Evolutionary conservation across 1,140 invertebrate genomes (phyloP), one percentile per base, ranked within the genome.

Genomic region (Hirudo medicinalis): DNA sequence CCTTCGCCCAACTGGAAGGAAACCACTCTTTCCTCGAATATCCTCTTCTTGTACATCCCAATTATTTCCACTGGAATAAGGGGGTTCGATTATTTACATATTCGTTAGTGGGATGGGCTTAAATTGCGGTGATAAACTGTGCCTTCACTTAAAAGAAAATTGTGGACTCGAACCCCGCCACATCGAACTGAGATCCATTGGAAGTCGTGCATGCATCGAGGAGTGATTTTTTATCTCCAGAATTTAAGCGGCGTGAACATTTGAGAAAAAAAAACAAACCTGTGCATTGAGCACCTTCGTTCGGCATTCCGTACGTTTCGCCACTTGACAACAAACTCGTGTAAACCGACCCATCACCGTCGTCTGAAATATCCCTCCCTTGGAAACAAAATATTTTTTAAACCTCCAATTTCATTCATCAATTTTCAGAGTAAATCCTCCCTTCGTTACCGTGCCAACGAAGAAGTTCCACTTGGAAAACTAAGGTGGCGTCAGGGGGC

Each of bases 1-100:
- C 90, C 92, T 83, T 97, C 94, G 0, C 93, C 93, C n/a, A 96
- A 82, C 53, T 82, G 80, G 80, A 95, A 97, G 55, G 87, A 85
- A 0, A 94, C 85, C 74, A 92, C 87, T 76, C 90, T 84, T 40
- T 91, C 81, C 71, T 87, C 89, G 81, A 94, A 91, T 8, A 87
- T 81, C 72, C 80, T 81, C 0, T 82, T 88, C 63, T 88, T 83
- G 76, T 87, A 86, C 76, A 82, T 85, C 49, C 92, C 94, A 78
- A 87, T 84, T 71, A 94, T 77, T 77, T 91, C 87, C 73, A 94
- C 91, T 92, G 81, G 69, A 49, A 13, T 13, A 49, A 17, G 9
- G 11, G 13, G 13, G 0, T 5, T 49, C 9, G 0, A 15, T 15
- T 17, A 49, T 49, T 49, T 49, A 49, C 43, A 49, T 49, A 49